A percentile compares a stretch with the other conserved stretches of the same genome.
Conservation (phyloP, 2,888 invertebrate species). For the Galerucella nymphaeae region DNA sequence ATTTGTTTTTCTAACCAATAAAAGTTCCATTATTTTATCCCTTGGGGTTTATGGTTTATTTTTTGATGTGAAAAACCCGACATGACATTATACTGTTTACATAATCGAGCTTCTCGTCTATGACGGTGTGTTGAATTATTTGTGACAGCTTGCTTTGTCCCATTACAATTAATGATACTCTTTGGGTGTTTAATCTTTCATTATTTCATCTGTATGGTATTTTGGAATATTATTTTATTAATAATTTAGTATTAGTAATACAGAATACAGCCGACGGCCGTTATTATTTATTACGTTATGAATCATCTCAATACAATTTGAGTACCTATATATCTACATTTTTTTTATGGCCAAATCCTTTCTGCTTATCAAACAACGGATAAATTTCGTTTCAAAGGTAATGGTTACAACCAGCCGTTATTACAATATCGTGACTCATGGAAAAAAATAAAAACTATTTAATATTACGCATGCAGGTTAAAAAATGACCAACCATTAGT, state of each 20-base stretch:
- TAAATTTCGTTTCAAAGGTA: neutral
- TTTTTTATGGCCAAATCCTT: conserved; percentile 12
- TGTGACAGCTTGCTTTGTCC: neutral
- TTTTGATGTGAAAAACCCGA: neutral
- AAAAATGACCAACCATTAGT: conserved; percentile 28
- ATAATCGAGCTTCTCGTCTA: neutral
- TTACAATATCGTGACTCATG: conserved; percentile 10
- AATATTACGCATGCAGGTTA: conserved; percentile 8
- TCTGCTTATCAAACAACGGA: conserved; percentile 11
- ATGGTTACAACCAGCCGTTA: conserved; percentile 21
- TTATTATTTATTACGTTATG: neutral
- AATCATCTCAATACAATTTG: neutral
- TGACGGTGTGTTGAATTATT: neutral
- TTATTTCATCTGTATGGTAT: neutral
- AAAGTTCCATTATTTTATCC: neutral
- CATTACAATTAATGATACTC: neutral
- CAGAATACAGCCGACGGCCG: neutral
- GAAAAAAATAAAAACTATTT: conserved; percentile 15
- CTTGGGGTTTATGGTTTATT: neutral
- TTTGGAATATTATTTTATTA: neutral
- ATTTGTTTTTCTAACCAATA: neutral
- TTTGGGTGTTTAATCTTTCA: neutral
- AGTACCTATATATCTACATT: neutral
- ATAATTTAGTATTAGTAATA: conserved; percentile 1
- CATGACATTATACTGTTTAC: neutral